phyloP scores from a whole-genome alignment of 2,113 vertebrate genomes.

The Ammodytes marinus region DNA sequence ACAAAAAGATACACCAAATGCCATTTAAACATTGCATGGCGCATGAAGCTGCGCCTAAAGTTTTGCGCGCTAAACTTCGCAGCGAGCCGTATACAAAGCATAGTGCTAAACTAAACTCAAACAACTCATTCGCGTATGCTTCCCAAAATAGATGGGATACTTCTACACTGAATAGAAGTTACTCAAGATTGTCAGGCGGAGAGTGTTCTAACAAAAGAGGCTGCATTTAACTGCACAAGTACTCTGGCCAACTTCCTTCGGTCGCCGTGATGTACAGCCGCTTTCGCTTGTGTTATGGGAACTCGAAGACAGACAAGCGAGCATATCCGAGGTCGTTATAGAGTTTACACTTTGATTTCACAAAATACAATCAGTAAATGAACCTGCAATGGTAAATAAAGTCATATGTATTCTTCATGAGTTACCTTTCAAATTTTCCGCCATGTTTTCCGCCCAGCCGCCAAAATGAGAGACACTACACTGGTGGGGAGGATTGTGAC shows the following conservation, averaged over 20 bases:
- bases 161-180: too few species aligned
- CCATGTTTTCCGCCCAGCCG: conserved; percentile 80
- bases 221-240: background rate
- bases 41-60: background rate
- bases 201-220: background rate
- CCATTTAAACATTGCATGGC: conserved; percentile 24
- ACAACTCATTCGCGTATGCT: accelerated
- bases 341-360: too few species aligned
- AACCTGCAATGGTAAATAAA: background rate
- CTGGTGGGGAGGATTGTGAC: background rate
- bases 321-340: background rate
- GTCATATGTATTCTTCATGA: background rate
- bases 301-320: background rate
- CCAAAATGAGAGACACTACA: conserved; percentile 64
- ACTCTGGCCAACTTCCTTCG: background rate
- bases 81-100: background rate
- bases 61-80: conserved; percentile 3
- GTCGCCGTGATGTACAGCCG: background rate
- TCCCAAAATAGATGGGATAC: background rate
- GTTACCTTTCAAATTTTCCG: conserved; percentile 85
- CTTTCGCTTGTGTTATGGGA: background rate
- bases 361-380: accelerated
- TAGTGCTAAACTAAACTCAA: too few species aligned
- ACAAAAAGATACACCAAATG: background rate
- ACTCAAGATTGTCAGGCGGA: background rate